phyloP scores from a whole-genome alignment of 2,113 vertebrate genomes.

The Clarias macrocephalus region DNA sequence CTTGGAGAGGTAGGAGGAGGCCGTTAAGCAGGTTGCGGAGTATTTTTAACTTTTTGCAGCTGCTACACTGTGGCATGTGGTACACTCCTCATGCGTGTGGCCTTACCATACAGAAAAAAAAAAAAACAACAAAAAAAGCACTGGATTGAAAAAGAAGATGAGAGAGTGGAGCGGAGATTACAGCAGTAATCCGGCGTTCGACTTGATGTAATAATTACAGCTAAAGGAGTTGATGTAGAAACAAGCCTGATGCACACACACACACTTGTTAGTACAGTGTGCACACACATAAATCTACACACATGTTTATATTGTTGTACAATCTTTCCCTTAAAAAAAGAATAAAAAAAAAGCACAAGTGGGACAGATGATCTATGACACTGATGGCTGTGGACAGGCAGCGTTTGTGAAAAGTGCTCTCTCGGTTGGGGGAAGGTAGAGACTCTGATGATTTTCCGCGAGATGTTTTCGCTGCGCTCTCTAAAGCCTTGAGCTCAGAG shows the following conservation, averaged over 20 bases:
- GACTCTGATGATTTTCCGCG: background rate
- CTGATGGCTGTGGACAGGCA: background rate
- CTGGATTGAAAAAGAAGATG: constrained; percentile 19
- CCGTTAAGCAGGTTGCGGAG: constrained; percentile 24
- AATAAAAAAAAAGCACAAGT: too few relatives aligned
- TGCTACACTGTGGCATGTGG: constrained; percentile 41
- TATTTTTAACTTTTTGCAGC: constrained; percentile 48
- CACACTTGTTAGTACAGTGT: background rate
- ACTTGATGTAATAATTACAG: constrained; percentile 5
- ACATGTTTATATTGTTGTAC: constrained; percentile 14
- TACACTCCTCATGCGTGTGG: constrained; percentile 49
- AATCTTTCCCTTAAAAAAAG: background rate
- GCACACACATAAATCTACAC: constrained; percentile 33
- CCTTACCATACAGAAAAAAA: constrained; percentile 32
- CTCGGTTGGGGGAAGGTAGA: background rate
- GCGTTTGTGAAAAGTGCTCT: background rate
- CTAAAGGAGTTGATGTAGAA: constrained; percentile 1
- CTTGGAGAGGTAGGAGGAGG: constrained; percentile 16
- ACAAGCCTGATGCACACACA: constrained; percentile 1
- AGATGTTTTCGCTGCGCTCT: background rate
- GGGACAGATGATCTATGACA: background rate
- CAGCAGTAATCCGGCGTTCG: background rate
- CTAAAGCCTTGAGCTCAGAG: background rate
- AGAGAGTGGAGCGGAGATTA: constrained; percentile 4
- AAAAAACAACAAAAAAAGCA: constrained; percentile 15